phyloP scores from a whole-genome alignment of 2,113 vertebrate genomes.

The Rhinolophus ferrumequinum region DNA sequence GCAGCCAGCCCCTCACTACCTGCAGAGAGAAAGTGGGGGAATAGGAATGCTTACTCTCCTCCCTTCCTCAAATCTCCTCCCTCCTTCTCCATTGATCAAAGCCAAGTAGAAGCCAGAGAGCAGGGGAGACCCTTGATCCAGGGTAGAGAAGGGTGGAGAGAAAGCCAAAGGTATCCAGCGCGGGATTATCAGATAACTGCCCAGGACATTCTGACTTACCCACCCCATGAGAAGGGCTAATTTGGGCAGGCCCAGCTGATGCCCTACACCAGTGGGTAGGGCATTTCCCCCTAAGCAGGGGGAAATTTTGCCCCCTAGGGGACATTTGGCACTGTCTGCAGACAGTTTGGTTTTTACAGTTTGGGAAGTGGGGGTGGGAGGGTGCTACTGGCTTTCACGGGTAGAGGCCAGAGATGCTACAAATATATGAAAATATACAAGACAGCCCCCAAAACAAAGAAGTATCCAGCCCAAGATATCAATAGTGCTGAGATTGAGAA shows the following conservation, averaged over 20 bases:
- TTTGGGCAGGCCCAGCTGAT: not conserved
- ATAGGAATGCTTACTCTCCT: not conserved
- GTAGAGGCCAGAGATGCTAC: not conserved
- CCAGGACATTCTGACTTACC: not conserved
- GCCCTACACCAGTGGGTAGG: not conserved
- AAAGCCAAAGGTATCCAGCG: not conserved
- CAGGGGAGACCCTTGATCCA: not conserved
- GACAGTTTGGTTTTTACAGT: not conserved
- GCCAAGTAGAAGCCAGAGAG: not conserved
- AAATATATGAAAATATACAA: not conserved
- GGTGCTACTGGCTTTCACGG: not conserved
- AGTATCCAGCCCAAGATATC: not conserved
- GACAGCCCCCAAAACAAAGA: not conserved
- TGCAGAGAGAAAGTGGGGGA: not conserved
- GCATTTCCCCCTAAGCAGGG: not conserved
- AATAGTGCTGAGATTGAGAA: not conserved
- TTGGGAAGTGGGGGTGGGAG: not conserved
- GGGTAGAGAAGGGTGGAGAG: not conserved
- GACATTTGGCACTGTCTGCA: not conserved
- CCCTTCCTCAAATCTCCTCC: not conserved
- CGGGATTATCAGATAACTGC: not conserved
- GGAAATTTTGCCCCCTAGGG: not conserved
- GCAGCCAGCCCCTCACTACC: not conserved
- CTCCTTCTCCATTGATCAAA: not conserved
- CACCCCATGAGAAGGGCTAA: not conserved